phyloP scores from a whole-genome alignment of 1,140 invertebrate species.

The Hycleus cichorii region DNA sequence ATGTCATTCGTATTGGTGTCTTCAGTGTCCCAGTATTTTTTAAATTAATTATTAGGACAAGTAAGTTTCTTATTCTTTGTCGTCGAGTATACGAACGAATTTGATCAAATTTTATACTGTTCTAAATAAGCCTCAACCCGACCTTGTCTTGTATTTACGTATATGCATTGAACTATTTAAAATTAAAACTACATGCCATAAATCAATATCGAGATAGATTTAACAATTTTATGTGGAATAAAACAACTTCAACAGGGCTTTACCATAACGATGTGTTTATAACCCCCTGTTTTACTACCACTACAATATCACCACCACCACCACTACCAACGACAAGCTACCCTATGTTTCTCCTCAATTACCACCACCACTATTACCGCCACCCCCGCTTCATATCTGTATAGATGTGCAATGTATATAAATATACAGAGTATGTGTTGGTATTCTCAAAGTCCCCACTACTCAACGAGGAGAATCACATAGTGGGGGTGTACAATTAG shows the following conservation, averaged over 20 bases:
- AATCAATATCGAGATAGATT: slow-evolving; percentile 36
- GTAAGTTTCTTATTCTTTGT: too few species aligned
- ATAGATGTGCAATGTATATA: too few species aligned
- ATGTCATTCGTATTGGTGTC: too few species aligned
- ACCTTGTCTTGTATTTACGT: slow-evolving; percentile 17
- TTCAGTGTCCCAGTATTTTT: too few species aligned
- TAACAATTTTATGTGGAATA: slow-evolving; percentile 38
- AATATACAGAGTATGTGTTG: too few species aligned
- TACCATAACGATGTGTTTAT: slow-evolving; percentile 42
- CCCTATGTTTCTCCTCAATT: not conserved
- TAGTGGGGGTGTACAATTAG: not conserved
- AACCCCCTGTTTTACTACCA: slow-evolving; percentile 22
- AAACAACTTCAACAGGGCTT: slow-evolving; percentile 38
- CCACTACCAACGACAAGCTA: slow-evolving; percentile 9
- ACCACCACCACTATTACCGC: not conserved
- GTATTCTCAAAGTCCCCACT: too few species aligned
- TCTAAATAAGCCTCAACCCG: not conserved
- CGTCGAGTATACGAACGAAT: too few species aligned
- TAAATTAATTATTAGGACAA: too few species aligned
- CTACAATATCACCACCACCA: not conserved
- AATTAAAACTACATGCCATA: slow-evolving; percentile 34
- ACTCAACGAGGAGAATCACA: slow-evolving; percentile 4
- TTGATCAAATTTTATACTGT: too few species aligned
- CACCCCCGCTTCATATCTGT: too few species aligned
- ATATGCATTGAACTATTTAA: slow-evolving; percentile 3